These are phyloP conservation scores for Arothron firmamentum DNA, from an alignment of 2,113 vertebrate species.

Conservation along the genomic window DNA sequence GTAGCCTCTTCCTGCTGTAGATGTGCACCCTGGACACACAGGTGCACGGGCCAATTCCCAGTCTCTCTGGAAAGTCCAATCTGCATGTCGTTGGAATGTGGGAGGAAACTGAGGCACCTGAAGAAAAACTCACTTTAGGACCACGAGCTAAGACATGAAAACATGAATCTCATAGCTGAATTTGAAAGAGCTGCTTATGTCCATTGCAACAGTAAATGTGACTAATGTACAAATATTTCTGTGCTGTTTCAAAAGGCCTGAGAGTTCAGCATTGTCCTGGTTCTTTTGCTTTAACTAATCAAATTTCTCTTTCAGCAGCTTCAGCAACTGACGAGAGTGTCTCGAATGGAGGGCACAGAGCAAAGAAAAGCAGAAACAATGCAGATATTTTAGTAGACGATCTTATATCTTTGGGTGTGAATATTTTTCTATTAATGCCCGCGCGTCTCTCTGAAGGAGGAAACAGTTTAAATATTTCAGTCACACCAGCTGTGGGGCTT, in stretches of 20 bases:
- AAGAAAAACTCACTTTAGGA: too few species aligned
- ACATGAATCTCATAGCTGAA: too few species aligned
- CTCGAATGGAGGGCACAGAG: constrained; percentile 52
- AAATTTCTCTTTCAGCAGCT: constrained; percentile 88
- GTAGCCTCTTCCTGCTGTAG: background rate
- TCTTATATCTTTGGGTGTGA: constrained; percentile 4
- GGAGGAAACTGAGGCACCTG: too few species aligned
- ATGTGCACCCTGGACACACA: constrained; percentile 4
- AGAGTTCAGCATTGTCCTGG: constrained; percentile 49
- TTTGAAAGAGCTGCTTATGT: too few species aligned
- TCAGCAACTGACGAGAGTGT: constrained; percentile 60
- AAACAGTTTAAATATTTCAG: constrained; percentile 33
- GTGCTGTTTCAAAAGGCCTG: constrained; percentile 3
- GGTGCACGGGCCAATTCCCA: constrained; percentile 41
- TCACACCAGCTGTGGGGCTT: background rate
- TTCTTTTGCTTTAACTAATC: constrained; percentile 88
- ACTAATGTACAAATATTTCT: constrained; percentile 1
- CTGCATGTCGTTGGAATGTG: background rate
- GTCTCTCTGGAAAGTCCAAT: constrained; percentile 24
- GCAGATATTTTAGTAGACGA: constrained; percentile 3
- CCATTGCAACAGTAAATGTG: background rate
- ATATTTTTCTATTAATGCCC: constrained; percentile 13
- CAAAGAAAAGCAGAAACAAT: constrained; percentile 6
- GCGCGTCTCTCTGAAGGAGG: constrained; percentile 8
- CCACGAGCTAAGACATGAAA: too few species aligned